phyloP scores from a whole-genome alignment of 1,140 invertebrate species.

The Paraescarpia echinospica region DNA sequence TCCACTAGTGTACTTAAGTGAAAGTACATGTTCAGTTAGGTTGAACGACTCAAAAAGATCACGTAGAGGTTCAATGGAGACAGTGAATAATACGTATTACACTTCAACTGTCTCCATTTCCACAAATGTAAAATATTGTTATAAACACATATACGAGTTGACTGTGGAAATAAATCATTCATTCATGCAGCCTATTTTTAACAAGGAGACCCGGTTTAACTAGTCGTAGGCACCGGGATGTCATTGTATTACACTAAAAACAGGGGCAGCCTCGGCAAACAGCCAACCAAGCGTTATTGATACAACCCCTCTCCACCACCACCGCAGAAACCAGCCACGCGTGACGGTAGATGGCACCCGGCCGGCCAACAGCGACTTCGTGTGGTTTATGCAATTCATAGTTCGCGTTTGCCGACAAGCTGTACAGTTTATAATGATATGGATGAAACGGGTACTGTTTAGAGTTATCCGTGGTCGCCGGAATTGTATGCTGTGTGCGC shows the following conservation, averaged over 20 bases:
- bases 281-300: neutral
- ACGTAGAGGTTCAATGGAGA: no score
- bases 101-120: no score
- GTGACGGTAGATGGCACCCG: neutral
- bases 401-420: neutral
- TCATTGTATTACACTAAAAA: neutral
- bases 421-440: neutral
- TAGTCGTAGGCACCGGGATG: neutral
- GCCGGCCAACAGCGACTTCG: neutral
- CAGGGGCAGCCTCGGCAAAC: neutral
- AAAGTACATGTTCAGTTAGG: no score
- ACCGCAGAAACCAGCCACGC: neutral
- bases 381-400: neutral
- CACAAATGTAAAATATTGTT: no score
- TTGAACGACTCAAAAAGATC: no score
- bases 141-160: no score
- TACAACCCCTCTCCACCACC: neutral
- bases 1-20: no score
- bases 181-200: neutral
- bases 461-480: neutral
- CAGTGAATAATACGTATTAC: no score
- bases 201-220: neutral
- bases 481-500: neutral
- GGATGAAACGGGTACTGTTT: neutral
- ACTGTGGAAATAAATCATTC: no score